Percentiles rank a stretch among this genome's conserved stretches.
These are phyloP conservation scores for Andrena minutula DNA, from an alignment of 2,888 invertebrate genomes.

Conservation along the genomic window DNA sequence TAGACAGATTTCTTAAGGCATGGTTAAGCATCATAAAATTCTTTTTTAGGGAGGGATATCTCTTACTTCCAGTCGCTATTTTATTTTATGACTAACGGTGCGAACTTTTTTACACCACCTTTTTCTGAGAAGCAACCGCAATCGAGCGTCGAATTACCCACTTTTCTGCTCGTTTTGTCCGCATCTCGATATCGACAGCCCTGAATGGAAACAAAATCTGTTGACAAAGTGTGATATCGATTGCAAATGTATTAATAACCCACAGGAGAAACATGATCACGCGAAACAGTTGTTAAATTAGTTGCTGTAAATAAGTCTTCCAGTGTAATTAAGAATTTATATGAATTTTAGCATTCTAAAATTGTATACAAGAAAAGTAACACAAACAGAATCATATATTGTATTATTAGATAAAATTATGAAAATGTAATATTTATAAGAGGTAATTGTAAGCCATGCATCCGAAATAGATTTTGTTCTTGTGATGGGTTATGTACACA, in stretches of 20 bases:
- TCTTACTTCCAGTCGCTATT: slow-evolving; percentile 1
- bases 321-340: not conserved
- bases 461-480: too few relatives aligned
- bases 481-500: too few relatives aligned
- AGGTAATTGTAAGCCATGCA: too few relatives aligned
- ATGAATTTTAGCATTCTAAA: not conserved
- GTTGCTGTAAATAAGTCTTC: not conserved
- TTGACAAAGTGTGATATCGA: slow-evolving; percentile 18
- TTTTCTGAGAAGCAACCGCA: slow-evolving; percentile 20
- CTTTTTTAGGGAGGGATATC: not conserved
- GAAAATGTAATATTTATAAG: too few relatives aligned
- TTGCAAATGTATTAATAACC: slow-evolving; percentile 20
- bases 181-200: slow-evolving; percentile 12
- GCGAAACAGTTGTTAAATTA: not conserved
- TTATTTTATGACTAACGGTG: slow-evolving; percentile 9
- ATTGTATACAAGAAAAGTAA: too few relatives aligned
- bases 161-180: slow-evolving; percentile 22
- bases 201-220: slow-evolving; percentile 18
- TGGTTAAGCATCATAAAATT: slow-evolving; percentile 9
- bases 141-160: slow-evolving; percentile 28
- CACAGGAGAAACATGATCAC: not conserved
- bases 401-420: too few relatives aligned
- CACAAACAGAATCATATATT: too few relatives aligned
- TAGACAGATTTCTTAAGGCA: not conserved
- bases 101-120: not conserved